phyloP scores from a whole-genome alignment of 2,888 invertebrate genomes.

The Julus scanicus region DNA sequence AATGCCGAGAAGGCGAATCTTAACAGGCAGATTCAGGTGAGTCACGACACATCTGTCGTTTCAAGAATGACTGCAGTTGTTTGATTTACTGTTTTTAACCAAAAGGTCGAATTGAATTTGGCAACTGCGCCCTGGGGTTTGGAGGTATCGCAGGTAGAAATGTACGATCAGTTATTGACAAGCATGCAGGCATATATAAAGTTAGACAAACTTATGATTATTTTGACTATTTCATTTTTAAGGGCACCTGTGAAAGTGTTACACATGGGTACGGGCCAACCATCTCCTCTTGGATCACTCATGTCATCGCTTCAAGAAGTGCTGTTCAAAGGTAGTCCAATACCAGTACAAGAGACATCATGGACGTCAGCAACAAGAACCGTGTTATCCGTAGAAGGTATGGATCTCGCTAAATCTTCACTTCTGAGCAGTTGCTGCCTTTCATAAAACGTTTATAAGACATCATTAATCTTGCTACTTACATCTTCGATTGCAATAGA shows the following conservation, averaged over 20 bases:
- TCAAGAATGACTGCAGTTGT: not conserved
- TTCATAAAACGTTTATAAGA: not conserved
- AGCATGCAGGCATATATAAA: not conserved
- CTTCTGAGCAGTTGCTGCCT: too few relatives aligned
- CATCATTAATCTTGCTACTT: not conserved
- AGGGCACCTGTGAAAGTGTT: constrained; percentile 53
- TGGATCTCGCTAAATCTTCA: not conserved
- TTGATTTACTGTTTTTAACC: not conserved
- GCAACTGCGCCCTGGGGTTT: constrained; percentile 55
- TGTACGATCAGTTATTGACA: constrained; percentile 46
- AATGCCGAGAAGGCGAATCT: constrained; percentile 41
- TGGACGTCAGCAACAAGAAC: not conserved
- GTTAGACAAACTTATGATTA: not conserved
- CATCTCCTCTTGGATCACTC: constrained; percentile 40
- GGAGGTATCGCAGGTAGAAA: constrained; percentile 55
- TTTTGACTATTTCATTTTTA: not conserved
- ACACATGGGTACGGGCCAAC: constrained; percentile 11
- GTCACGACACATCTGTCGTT: not conserved
- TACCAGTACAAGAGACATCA: not conserved
- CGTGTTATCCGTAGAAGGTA: not conserved
- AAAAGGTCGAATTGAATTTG: constrained; percentile 52
- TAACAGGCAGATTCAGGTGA: constrained; percentile 48
- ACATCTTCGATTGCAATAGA: not conserved
- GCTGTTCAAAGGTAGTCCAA: not conserved
- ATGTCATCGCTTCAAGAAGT: constrained; percentile 51